A percentile compares a stretch with the other conserved stretches of the same genome.
phyloP scores from a whole-genome alignment of 2,797 vertebrate species.

The Cynopterus sphinx region DNA sequence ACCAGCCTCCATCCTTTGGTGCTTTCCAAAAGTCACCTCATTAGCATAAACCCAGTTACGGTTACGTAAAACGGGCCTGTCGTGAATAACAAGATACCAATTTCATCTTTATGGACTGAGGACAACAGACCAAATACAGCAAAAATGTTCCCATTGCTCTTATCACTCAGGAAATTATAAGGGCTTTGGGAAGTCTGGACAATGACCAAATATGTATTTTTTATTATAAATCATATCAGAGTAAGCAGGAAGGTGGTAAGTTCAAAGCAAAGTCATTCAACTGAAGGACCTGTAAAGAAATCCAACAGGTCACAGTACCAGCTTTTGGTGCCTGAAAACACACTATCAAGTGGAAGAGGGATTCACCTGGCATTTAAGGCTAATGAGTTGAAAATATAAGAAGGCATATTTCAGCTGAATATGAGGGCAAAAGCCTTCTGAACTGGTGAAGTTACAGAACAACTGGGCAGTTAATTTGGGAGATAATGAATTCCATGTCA shows the following conservation, averaged over 20 bases:
- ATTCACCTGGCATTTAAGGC: not conserved
- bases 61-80: not conserved
- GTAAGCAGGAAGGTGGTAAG: not conserved
- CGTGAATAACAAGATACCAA: not conserved
- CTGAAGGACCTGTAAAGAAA: not conserved
- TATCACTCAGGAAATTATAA: not conserved
- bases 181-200: not conserved
- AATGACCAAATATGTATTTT: not conserved
- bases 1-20: not conserved
- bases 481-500: not conserved
- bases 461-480: not conserved
- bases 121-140: not conserved
- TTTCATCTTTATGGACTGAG: not conserved
- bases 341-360: fast-evolving
- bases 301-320: not conserved
- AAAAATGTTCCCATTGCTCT: not conserved
- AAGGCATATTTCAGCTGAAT: not conserved
- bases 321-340: not conserved
- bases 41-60: not conserved
- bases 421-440: not conserved
- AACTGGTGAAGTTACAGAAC: not conserved
- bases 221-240: not conserved
- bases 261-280: not conserved
- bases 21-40: not conserved
- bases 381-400: not conserved